Evolutionary conservation across 1,140 invertebrate genomes (phyloP), one percentile per base, ranked within the genome.

Genomic region (Gonatopus flavifemur): DNA sequence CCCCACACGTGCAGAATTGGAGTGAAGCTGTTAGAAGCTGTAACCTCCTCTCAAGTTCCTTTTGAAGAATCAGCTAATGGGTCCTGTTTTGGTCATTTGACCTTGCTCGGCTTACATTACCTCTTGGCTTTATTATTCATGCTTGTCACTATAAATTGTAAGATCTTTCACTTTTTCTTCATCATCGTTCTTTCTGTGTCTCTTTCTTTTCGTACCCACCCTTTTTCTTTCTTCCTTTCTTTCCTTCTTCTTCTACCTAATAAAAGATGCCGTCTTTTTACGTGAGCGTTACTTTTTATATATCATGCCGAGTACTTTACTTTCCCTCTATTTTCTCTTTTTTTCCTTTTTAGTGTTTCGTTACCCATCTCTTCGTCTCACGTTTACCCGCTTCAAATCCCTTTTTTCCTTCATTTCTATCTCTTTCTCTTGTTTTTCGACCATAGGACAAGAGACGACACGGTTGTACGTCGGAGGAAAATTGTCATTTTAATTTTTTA

Each of bases 401-500:
- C 10, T 30, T 25, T 15, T 6, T 28, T 16, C 25, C n/a, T 18
- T 13, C 22, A 18, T 9, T 24, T 39, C n/a, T 21, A 20, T 20
- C 21, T 31, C 9, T 16, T 2, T 31, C 12, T 16, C 20, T 32
- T 15, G 30, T 40, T 22, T 7, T n/a, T 12, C 21, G n/a, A 10
- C n/a, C 20, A 38, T 15, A 44, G 25, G 32, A 10, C 31, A 18
- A 20, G 37, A 58, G 47, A 28, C 25, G 36, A 49, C 46, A 53
- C 30, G n/a, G n/a, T n/a, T n/a, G n/a, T n/a, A n/a, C 24, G 52
- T 53, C 31, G 42, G 39, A 36, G 48, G 50, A 55, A 62, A 59
- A 64, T 66, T 64, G 64, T 50, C 49, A 65, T 56, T 57, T 66
- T 59, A 66, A 66, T 66, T 62, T 66, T 64, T 64, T 55, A 64